phyloP scores from a whole-genome alignment of 2,888 invertebrate genomes.

The Cybosia mesomella region DNA sequence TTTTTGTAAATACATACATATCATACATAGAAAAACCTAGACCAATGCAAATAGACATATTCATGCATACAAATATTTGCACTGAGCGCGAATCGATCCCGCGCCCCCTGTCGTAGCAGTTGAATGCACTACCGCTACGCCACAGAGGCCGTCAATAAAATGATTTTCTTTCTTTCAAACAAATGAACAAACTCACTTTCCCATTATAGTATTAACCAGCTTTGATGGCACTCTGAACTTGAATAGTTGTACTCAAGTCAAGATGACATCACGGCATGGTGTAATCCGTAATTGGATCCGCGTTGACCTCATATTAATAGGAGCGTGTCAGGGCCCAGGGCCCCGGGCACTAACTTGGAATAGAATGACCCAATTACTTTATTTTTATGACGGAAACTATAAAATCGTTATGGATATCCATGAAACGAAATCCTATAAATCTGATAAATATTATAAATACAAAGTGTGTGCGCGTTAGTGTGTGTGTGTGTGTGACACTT shows the following conservation, averaged over 20 bases:
- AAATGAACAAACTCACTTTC: background rate
- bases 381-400: slow-evolving; percentile 39
- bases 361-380: slow-evolving; percentile 40
- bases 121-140: too few species aligned
- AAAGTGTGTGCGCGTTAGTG: background rate
- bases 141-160: too few species aligned
- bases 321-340: slow-evolving; percentile 48
- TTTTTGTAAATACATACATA: too few species aligned
- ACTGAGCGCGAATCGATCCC: too few species aligned
- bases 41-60: too few species aligned
- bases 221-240: background rate
- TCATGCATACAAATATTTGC: too few species aligned
- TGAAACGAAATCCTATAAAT: background rate
- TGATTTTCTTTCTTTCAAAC: background rate
- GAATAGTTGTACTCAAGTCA: slow-evolving; percentile 25
- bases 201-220: background rate
- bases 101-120: too few species aligned
- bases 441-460: background rate
- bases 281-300: slow-evolving; percentile 37
- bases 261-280: slow-evolving; percentile 42
- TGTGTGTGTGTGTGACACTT: background rate
- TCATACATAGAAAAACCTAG: too few species aligned
- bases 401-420: slow-evolving; percentile 22
- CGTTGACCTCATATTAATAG: slow-evolving; percentile 48
- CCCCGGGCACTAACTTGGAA: slow-evolving; percentile 25